These are phyloP conservation scores for Ascaphus truei DNA, from an alignment of 2,113 vertebrate genomes.

Conservation along the genomic window DNA sequence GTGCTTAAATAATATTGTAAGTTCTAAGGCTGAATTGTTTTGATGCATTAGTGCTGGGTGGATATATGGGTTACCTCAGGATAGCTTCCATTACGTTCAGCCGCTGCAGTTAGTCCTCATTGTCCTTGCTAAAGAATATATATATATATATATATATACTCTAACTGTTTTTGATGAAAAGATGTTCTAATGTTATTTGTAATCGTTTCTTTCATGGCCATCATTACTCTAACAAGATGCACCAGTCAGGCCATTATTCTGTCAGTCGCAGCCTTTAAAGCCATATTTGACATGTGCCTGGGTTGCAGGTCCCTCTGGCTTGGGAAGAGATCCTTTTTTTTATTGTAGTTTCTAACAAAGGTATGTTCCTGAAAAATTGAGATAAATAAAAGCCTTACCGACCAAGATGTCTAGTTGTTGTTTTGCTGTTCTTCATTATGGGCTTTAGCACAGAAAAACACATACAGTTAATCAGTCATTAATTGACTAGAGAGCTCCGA, in stretches of 20 bases:
- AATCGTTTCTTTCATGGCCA: too few species aligned
- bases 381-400: neutral
- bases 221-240: too few species aligned
- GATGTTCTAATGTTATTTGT: neutral
- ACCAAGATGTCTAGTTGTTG: slow-evolving; percentile 5
- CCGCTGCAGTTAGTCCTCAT: neutral
- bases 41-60: neutral
- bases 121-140: too few species aligned
- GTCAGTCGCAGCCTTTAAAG: neutral
- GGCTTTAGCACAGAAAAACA: slow-evolving; percentile 7
- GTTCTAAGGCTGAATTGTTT: too few species aligned
- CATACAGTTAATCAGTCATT: slow-evolving; percentile 30
- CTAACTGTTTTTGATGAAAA: neutral
- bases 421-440: slow-evolving; percentile 3
- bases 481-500: slow-evolving; percentile 16
- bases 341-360: neutral
- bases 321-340: neutral
- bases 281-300: slow-evolving; percentile 1
- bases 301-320: neutral
- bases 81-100: neutral
- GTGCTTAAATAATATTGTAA: too few species aligned
- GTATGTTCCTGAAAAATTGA: neutral
- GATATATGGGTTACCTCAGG: neutral
- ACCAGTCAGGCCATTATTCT: neutral
- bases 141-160: too few species aligned